These are phyloP conservation scores for Papilio elwesi DNA, from an alignment of 2,888 invertebrate species.

Conservation along the genomic window DNA sequence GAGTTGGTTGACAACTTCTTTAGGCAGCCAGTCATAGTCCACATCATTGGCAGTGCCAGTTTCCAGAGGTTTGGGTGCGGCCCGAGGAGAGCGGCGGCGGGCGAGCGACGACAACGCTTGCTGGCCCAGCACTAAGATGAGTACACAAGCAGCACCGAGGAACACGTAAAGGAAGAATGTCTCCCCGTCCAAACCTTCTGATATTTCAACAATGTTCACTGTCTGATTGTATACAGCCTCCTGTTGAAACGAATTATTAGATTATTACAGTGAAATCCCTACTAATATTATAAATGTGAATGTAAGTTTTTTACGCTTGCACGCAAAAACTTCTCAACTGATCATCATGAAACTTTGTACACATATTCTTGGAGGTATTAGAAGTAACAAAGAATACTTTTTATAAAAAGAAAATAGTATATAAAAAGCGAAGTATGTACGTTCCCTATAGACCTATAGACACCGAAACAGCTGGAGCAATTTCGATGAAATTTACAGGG, in stretches of 20 bases:
- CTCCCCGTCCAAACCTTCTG: conserved; percentile 98
- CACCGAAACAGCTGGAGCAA: too few species aligned
- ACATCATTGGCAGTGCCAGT: conserved; percentile 97
- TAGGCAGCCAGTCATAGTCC: conserved; percentile 99
- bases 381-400: too few species aligned
- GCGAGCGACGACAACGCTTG: conserved; percentile 94
- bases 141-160: conserved; percentile 94
- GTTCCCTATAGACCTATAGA: too few species aligned
- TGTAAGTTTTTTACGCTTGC: too few species aligned
- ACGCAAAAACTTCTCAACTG: too few species aligned
- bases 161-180: conserved; percentile 99
- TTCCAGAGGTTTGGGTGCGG: conserved; percentile 89
- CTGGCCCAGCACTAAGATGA: conserved; percentile 94
- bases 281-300: too few species aligned
- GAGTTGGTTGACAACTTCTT: conserved; percentile 92
- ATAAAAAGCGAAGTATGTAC: too few species aligned
- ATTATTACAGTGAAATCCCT: not conserved
- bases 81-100: conserved; percentile 85
- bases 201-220: conserved; percentile 96
- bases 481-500: too few species aligned
- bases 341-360: too few species aligned
- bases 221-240: conserved; percentile 99
- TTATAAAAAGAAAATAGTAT: too few species aligned
- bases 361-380: too few species aligned
- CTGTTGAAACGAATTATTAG: conserved; percentile 71